These are phyloP conservation scores for Drosophila bocqueti DNA, from an alignment of 1,140 invertebrate genomes.

Conservation along the genomic window DNA sequence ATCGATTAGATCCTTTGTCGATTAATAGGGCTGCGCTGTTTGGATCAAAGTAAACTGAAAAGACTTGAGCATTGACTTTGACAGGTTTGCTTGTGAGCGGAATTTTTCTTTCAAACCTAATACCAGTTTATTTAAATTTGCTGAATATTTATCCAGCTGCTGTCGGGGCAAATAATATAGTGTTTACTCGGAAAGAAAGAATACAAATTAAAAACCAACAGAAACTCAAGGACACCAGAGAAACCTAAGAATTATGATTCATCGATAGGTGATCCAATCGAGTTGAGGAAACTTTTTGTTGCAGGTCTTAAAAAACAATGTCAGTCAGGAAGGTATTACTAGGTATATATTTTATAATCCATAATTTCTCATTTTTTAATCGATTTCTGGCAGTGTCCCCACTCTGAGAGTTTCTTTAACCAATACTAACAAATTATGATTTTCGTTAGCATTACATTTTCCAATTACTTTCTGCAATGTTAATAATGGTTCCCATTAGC, in stretches of 20 bases:
- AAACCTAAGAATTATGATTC: not conserved
- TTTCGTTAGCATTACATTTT: not conserved
- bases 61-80: not conserved
- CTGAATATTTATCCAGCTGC: conserved; percentile 35
- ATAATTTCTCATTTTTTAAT: not conserved
- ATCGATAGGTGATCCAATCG: not conserved
- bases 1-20: conserved; percentile 24
- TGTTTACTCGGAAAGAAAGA: conserved; percentile 16
- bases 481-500: not conserved
- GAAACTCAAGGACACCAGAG: conserved; percentile 13
- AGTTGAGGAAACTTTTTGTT: not conserved
- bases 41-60: not conserved
- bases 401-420: not conserved
- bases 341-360: not conserved
- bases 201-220: conserved; percentile 12
- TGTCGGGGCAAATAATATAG: conserved; percentile 1
- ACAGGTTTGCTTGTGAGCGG: not conserved
- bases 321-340: too few species aligned
- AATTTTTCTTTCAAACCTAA: not conserved
- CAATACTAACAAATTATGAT: not conserved
- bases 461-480: conserved; percentile 4
- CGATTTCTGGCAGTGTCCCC: not conserved
- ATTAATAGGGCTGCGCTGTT: not conserved
- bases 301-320: not conserved
- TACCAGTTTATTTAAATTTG: conserved; percentile 11